A percentile compares a stretch with the other conserved stretches of the same genome.
phyloP scores from a whole-genome alignment of 2,113 vertebrate genomes.

The Otis tarda region DNA sequence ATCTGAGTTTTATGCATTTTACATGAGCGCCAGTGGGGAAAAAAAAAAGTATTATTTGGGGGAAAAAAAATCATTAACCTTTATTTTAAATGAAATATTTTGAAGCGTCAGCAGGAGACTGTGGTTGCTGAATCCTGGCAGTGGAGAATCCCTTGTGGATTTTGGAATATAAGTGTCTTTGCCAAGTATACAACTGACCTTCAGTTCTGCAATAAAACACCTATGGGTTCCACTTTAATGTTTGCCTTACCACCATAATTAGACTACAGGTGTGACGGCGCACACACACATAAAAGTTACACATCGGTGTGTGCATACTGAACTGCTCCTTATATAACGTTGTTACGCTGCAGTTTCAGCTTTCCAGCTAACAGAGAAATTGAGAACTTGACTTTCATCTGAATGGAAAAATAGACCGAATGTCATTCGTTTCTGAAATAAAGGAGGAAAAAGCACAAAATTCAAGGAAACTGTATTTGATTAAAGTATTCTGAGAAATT shows the following conservation, averaged over 20 bases:
- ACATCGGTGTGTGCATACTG: neutral
- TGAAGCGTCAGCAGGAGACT: neutral
- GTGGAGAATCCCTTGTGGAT: neutral
- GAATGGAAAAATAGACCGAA: conserved; percentile 31
- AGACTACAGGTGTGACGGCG: neutral
- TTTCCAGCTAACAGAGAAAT: conserved; percentile 21
- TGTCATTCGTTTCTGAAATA: neutral
- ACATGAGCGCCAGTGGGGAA: neutral
- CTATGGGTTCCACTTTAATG: neutral
- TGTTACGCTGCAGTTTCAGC: neutral
- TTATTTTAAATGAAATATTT: conserved; percentile 18
- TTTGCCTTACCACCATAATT: neutral
- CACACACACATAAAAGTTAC: neutral
- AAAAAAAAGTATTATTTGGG: neutral
- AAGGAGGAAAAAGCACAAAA: conserved; percentile 25
- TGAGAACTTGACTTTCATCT: conserved; percentile 40
- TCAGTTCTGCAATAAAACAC: neutral
- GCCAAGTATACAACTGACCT: conserved; percentile 10
- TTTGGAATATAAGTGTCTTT: neutral
- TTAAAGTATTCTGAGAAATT: conserved; percentile 58
- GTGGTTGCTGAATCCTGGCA: neutral
- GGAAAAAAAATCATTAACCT: neutral
- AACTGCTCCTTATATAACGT: neutral
- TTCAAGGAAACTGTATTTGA: conserved; percentile 42
- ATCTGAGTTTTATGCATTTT: neutral